Base-by-base conservation (phyloP, 2,888 invertebrate species). In the Epinotia nisella region DNA sequence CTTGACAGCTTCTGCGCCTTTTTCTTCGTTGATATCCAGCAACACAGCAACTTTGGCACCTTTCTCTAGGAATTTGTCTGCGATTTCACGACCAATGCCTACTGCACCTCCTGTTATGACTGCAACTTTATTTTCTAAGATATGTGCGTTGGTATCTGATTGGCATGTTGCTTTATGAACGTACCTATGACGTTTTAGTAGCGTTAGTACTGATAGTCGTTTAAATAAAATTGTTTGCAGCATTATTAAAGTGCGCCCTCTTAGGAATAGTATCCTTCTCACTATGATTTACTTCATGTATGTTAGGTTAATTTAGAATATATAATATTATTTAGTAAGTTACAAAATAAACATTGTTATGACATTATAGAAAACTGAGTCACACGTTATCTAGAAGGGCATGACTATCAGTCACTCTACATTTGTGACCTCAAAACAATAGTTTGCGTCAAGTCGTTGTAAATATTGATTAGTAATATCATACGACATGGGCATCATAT, bases 51-150 rank as follows among this genome's bases (percentile, higher is more conserved):
- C 66, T 75, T 78, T 87, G 0, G 82, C 86, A 55, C 92, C 93
- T 72, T 91, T 90, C 64, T 86, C 83, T 10, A 95, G 81, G 29
- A 93, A 88, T 72, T 88, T 89, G 7, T 87, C 86, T 2, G 90
- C 91, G 70, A 90, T 94, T 70, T 85, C 86, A 45, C 86, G 86
- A 0, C 95, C 95, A 64, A 95, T 94, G 0, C 95, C 94, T 21
- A 85, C 84, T 0, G 94, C 94, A n/a, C 91, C 95, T 0, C 95
- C 95, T 0, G 95, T 95, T 19, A 95, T 78, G 0, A 85, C 80
- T 3, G 82, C 76, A 0, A 81, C 77, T 85, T 75, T 75, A 53
- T 74, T 61, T 41, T 76, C 74, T 11, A 76, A 66, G 17, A 58
- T 56, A 15, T 70, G 58, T 41, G 64, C 70, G 75, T 35, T 7